A percentile compares a stretch with the other conserved stretches of the same genome.
Evolutionary conservation across 1,140 invertebrate genomes (phyloP).

Genomic region (Elymnias hypermnestra): DNA sequence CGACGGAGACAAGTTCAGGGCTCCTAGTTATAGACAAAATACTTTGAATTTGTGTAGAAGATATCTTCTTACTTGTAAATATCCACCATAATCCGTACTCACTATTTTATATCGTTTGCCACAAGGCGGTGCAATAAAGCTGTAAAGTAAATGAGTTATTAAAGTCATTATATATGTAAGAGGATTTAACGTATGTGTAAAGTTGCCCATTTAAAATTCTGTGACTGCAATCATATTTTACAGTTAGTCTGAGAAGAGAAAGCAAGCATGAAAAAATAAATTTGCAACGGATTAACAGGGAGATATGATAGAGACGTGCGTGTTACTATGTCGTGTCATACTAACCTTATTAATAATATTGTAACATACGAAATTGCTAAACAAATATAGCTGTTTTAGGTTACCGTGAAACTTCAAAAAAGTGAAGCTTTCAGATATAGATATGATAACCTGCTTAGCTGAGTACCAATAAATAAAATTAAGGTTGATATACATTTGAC

Average conservation of each 20-base stretch:
- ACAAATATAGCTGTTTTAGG: conserved; percentile 9
- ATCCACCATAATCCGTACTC: too few relatives aligned
- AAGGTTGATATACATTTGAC: conserved; percentile 4
- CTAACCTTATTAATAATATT: conserved; percentile 20
- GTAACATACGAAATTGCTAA: not conserved
- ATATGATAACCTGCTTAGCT: conserved; percentile 8
- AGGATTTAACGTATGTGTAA: not conserved
- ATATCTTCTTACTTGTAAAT: too few relatives aligned
- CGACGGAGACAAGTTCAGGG: too few relatives aligned
- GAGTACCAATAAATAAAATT: conserved; percentile 5
- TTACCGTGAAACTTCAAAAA: conserved; percentile 6
- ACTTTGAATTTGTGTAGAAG: too few relatives aligned
- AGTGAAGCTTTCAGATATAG: conserved; percentile 5
- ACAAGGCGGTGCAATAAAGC: too few relatives aligned
- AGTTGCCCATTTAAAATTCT: conserved; percentile 9
- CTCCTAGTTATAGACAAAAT: too few relatives aligned
- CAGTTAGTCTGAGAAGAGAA: conserved; percentile 18
- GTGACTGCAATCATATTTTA: conserved; percentile 20
- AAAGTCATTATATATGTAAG: not conserved
- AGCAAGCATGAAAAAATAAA: conserved; percentile 16
- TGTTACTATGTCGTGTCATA: conserved; percentile 14
- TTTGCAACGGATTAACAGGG: conserved; percentile 21
- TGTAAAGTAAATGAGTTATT: not conserved
- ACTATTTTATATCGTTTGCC: too few relatives aligned
- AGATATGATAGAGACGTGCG: conserved; percentile 12